A percentile compares a stretch with the other conserved stretches of the same genome.
phyloP scores from a whole-genome alignment of 2,113 vertebrate species.

The Thomomys bottae region DNA sequence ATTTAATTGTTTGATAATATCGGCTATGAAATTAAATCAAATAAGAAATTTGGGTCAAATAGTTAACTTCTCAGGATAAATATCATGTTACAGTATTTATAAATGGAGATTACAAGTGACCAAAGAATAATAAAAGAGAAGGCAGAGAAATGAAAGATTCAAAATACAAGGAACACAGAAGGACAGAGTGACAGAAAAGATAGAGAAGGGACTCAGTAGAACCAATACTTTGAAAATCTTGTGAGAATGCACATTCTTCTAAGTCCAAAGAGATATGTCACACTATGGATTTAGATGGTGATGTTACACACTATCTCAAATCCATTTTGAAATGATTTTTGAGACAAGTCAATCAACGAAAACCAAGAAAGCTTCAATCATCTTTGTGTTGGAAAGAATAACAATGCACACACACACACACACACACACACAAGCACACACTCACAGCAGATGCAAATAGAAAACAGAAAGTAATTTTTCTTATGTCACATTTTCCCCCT shows the following conservation, averaged over 20 bases:
- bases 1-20: not conserved
- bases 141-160: not conserved
- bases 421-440: not conserved
- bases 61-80: not conserved
- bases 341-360: slow-evolving; percentile 1
- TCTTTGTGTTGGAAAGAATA: not conserved
- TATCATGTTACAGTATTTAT: not conserved
- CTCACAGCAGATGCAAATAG: rapidly evolving
- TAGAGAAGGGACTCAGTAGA: rapidly evolving
- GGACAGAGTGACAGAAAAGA: not conserved
- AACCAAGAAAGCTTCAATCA: not conserved
- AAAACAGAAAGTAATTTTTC: not conserved
- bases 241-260: not conserved
- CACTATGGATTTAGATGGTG: not conserved
- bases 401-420: not conserved
- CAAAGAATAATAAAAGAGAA: not conserved
- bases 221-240: not conserved
- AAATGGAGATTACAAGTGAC: not conserved
- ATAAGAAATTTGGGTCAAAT: not conserved
- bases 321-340: not conserved
- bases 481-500: too few species aligned
- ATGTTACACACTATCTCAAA: slow-evolving; percentile 5
- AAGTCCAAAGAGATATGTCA: not conserved
- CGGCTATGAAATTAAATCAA: not conserved
- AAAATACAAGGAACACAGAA: not conserved